phyloP scores from a whole-genome alignment of 2,797 vertebrate genomes.

The Loriculus beryllinus region DNA sequence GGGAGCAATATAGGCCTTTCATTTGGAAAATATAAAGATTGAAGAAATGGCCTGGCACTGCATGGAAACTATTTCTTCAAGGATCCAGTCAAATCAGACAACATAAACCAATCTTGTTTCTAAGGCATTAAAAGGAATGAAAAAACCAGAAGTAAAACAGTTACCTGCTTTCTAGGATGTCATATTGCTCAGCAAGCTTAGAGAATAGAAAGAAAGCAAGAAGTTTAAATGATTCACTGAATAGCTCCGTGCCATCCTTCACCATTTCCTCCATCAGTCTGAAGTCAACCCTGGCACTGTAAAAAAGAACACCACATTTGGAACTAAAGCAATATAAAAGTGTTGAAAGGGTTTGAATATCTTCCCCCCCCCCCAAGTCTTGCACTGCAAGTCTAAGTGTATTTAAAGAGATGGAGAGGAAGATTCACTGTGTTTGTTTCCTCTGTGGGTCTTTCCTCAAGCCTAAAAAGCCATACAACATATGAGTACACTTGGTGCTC shows the following conservation, averaged over 20 bases:
- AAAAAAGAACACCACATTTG: not conserved
- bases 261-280: not conserved
- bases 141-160: not conserved
- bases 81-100: not conserved
- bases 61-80: not conserved
- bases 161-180: not conserved
- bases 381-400: not conserved
- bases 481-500: not conserved
- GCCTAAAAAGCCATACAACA: not conserved
- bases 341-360: not conserved
- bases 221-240: not conserved
- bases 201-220: not conserved
- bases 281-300: fast-evolving
- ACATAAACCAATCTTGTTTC: not conserved
- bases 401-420: not conserved
- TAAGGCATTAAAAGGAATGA: not conserved
- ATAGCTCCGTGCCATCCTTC: not conserved
- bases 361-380: fast-evolving
- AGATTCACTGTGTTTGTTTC: not conserved
- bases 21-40: not conserved
- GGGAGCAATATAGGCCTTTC: fast-evolving
- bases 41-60: not conserved
- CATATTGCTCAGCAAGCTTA: not conserved
- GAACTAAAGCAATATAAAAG: not conserved
- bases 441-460: not conserved